These are phyloP conservation scores for Piscicola geometra DNA, from an alignment of 2,888 invertebrate species.

Conservation along the genomic window DNA sequence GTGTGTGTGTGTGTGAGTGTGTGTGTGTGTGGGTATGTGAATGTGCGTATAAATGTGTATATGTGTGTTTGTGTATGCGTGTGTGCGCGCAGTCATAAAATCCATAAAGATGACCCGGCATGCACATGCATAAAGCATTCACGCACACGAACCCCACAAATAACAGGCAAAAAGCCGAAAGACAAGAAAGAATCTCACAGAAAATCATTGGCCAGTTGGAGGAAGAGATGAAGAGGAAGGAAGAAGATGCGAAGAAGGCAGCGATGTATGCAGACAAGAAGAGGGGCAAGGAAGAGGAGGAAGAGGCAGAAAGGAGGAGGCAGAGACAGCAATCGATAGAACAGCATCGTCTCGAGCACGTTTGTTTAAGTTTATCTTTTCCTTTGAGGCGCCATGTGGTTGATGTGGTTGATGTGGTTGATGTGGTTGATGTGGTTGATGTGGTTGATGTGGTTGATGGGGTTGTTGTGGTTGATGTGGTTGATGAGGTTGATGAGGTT, in stretches of 20 bases:
- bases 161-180: constrained; percentile 52
- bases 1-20: neutral
- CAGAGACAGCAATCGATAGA: constrained; percentile 47
- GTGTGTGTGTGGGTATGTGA: neutral
- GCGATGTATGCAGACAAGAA: constrained; percentile 52
- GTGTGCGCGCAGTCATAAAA: neutral
- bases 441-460: too few relatives aligned
- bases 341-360: constrained; percentile 50
- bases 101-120: too few relatives aligned
- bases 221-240: constrained; percentile 53
- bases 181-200: constrained; percentile 52
- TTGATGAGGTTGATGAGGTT: too few relatives aligned
- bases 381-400: too few relatives aligned
- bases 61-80: neutral
- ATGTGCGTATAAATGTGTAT: neutral
- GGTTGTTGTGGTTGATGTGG: too few relatives aligned
- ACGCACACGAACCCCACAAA: neutral
- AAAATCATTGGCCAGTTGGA: constrained; percentile 52
- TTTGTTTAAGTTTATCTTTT: constrained; percentile 36
- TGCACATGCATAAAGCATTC: too few relatives aligned
- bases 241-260: constrained; percentile 50
- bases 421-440: too few relatives aligned
- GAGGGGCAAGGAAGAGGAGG: constrained; percentile 48
- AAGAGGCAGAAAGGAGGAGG: constrained; percentile 47
- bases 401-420: too few relatives aligned